These are phyloP conservation scores for Chondrosia reniformis DNA, from an alignment of 37 sponge, comb jelly and placozoan species.

Conservation along the genomic window DNA sequence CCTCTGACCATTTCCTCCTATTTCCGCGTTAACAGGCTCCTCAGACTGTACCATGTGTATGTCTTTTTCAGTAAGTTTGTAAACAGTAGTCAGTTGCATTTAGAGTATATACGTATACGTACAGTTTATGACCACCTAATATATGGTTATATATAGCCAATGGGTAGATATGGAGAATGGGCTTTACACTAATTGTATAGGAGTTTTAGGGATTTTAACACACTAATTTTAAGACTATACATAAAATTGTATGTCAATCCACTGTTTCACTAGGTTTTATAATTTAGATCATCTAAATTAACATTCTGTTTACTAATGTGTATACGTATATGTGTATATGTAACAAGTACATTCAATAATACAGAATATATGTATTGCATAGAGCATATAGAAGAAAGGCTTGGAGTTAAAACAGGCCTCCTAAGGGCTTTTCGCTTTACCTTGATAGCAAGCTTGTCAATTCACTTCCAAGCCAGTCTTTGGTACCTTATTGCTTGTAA, in stretches of 20 bases:
- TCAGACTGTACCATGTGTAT: constrained; percentile 43
- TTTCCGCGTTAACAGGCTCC: constrained; percentile 43
- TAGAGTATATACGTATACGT: too few relatives aligned
- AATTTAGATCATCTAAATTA: too few relatives aligned
- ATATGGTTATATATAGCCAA: too few relatives aligned
- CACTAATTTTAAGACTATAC: too few relatives aligned
- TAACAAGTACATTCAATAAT: neutral
- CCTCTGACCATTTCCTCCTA: constrained; percentile 1
- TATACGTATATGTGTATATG: neutral
- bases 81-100: too few relatives aligned
- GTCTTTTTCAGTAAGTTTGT: constrained; percentile 51
- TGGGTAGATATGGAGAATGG: too few relatives aligned
- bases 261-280: too few relatives aligned
- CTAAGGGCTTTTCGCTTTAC: constrained; percentile 32
- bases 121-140: too few relatives aligned
- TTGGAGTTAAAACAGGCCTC: constrained; percentile 42
- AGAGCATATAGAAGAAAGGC: constrained; percentile 26
- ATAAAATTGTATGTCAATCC: too few relatives aligned
- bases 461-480: constrained; percentile 40
- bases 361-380: neutral
- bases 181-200: too few relatives aligned
- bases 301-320: neutral
- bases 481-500: constrained; percentile 56
- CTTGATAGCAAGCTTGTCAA: constrained; percentile 21
- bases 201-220: too few relatives aligned